Conservation (phyloP, 2,113 vertebrate species). For the Pteronura brasiliensis region DNA sequence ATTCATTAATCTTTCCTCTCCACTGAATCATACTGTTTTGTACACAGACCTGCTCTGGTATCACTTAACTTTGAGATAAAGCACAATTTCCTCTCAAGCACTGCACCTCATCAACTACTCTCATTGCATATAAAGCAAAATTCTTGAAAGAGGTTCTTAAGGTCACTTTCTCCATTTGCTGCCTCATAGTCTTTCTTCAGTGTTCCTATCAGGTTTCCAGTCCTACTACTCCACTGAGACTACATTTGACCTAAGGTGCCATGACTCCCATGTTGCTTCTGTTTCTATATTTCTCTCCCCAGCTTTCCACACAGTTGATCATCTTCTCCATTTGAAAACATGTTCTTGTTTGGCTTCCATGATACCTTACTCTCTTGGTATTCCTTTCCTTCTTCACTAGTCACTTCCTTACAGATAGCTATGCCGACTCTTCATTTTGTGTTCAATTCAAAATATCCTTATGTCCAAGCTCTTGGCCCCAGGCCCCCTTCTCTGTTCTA, state of each 20-base stretch:
- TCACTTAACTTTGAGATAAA: background rate
- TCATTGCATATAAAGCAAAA: background rate
- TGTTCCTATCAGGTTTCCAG: background rate
- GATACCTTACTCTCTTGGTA: background rate
- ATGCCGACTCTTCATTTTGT: background rate
- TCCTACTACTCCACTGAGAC: background rate
- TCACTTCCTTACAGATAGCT: background rate
- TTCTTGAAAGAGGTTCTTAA: background rate
- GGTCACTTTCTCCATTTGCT: background rate
- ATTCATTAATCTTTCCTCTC: background rate
- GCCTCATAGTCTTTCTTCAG: background rate
- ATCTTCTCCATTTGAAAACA: background rate
- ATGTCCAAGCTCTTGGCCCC: background rate
- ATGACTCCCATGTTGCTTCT: background rate
- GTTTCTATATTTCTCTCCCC: background rate
- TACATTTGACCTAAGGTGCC: background rate
- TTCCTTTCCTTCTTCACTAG: background rate
- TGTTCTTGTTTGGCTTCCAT: background rate
- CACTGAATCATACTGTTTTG: background rate
- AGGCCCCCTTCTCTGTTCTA: background rate
- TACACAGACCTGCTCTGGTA: background rate
- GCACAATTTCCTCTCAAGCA: background rate
- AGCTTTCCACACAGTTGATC: background rate
- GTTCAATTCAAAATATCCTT: background rate
- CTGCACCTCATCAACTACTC: background rate